Evolutionary conservation across 1,140 invertebrate species (phyloP).

Genomic region (Euura saliciscinereae): DNA sequence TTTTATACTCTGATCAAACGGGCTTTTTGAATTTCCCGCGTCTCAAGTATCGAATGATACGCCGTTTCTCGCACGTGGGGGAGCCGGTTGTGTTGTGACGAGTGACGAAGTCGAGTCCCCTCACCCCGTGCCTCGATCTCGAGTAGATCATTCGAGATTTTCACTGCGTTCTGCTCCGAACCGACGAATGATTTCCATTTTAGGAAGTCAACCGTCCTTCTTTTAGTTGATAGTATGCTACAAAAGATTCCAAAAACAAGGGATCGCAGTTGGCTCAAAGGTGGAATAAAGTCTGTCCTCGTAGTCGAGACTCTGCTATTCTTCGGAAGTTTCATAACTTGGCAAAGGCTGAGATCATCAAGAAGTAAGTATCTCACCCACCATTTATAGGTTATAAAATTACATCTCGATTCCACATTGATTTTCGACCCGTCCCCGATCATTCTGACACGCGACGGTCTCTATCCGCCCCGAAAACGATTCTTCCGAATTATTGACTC

Average conservation of each 20-base stretch:
- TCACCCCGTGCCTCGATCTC: slow-evolving; percentile 16
- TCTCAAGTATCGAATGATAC: no score
- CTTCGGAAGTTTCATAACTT: slow-evolving; percentile 36
- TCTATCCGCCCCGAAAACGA: no score
- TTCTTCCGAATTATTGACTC: no score
- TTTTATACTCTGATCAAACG: no score
- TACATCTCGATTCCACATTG: not conserved
- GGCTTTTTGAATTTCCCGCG: no score
- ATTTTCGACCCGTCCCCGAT: not conserved
- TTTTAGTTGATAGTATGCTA: slow-evolving; percentile 46
- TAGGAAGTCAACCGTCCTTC: slow-evolving; percentile 46
- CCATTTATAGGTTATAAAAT: not conserved
- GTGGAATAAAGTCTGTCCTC: slow-evolving; percentile 22
- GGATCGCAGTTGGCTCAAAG: not conserved
- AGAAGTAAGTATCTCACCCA: slow-evolving; percentile 39
- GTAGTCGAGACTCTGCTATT: slow-evolving; percentile 33
- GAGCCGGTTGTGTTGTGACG: not conserved
- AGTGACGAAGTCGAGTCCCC: not conserved
- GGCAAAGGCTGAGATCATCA: slow-evolving; percentile 46
- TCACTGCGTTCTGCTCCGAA: slow-evolving; percentile 15
- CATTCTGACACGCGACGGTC: no score
- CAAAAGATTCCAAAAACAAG: slow-evolving; percentile 34
- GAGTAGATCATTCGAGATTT: slow-evolving; percentile 23
- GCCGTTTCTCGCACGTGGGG: not conserved
- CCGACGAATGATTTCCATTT: slow-evolving; percentile 56